These are phyloP conservation scores for Syrrhaptes paradoxus DNA, from an alignment of 2,113 vertebrate genomes.

Conservation along the genomic window DNA sequence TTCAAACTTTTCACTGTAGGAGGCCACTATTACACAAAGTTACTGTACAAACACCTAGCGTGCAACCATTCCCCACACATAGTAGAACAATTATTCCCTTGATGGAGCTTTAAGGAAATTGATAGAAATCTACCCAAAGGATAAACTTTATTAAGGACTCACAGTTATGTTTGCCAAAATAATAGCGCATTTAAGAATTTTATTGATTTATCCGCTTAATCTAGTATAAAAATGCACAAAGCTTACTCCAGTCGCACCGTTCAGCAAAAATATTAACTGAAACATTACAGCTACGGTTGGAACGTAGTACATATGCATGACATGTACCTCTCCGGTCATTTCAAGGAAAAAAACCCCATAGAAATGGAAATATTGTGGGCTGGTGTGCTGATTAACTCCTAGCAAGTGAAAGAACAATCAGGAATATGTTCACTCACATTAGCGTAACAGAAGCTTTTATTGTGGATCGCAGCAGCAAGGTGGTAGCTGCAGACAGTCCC, in stretches of 20 bases:
- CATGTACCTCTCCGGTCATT: fast-evolving
- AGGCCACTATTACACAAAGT: not conserved
- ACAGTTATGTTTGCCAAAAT: not conserved
- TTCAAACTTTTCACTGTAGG: not conserved
- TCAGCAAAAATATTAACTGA: not conserved
- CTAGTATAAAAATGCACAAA: not conserved
- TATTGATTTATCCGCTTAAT: not conserved
- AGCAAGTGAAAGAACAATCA: not conserved
- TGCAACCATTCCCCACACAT: not conserved
- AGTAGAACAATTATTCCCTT: not conserved
- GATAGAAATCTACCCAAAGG: not conserved
- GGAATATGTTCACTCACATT: not conserved
- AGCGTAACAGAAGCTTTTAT: not conserved
- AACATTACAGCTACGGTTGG: not conserved
- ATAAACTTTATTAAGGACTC: not conserved
- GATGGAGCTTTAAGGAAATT: not conserved
- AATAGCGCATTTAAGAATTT: not conserved
- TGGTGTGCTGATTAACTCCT: not conserved
- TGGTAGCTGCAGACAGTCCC: not conserved
- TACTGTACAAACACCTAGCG: not conserved
- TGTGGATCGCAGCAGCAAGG: not conserved
- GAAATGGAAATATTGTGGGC: not conserved
- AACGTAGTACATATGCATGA: not conserved
- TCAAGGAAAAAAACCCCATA: not conserved
- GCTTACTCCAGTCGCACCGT: not conserved